Conservation (phyloP, 2,113 vertebrate genomes). For the Odobenus rosmarus region DNA sequence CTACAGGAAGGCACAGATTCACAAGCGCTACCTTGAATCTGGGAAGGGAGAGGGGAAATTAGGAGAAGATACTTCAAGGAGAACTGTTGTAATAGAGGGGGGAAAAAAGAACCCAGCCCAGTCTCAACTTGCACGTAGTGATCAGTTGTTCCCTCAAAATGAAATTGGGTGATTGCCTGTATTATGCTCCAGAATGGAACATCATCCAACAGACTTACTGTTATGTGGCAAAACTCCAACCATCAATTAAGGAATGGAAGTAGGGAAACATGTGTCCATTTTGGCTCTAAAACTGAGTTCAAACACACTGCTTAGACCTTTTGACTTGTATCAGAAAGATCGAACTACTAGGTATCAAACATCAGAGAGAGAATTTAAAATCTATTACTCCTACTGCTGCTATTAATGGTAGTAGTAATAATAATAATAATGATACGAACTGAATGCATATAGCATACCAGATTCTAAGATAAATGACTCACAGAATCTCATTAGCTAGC, state of each 20-base stretch:
- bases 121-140: not conserved
- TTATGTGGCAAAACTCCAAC: not conserved
- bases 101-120: not conserved
- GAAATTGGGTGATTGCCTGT: not conserved
- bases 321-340: not conserved
- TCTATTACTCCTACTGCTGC: not conserved
- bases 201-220: not conserved
- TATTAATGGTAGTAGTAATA: not conserved
- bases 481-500: not conserved
- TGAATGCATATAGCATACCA: not conserved
- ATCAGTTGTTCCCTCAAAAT: conserved; percentile 25
- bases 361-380: not conserved
- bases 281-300: not conserved
- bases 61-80: not conserved
- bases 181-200: not conserved
- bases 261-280: not conserved
- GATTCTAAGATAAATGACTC: not conserved
- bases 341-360: not conserved
- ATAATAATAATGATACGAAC: not conserved
- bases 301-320: not conserved
- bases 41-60: not conserved
- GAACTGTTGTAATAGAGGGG: not conserved
- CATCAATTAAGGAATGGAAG: not conserved
- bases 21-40: not conserved
- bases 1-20: not conserved